Evolutionary conservation across 2,113 vertebrate species (phyloP).

Genomic region (Melierax canorus): DNA sequence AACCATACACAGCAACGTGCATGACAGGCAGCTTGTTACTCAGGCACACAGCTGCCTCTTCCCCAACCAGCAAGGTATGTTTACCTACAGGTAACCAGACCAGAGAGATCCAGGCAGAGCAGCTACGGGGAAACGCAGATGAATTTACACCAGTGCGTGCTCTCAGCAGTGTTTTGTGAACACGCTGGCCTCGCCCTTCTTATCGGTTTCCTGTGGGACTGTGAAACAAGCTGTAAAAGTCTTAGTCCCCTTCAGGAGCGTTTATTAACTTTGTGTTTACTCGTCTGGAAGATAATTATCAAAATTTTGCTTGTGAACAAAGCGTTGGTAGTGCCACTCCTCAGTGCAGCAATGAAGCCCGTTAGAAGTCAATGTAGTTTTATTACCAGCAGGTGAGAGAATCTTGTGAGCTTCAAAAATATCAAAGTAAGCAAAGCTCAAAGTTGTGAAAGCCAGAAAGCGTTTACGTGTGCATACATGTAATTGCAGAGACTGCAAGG

Average conservation of each 20-base stretch:
- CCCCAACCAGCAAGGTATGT: accelerated
- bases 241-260: neutral
- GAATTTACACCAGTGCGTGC: accelerated
- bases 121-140: accelerated
- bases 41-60: neutral
- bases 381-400: neutral
- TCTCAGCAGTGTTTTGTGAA: neutral
- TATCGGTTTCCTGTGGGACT: neutral
- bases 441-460: neutral
- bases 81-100: no score
- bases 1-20: accelerated
- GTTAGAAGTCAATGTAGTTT: neutral
- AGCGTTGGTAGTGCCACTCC: neutral
- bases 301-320: neutral
- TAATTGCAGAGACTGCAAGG: no score
- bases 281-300: neutral
- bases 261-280: neutral
- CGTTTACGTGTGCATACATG: accelerated
- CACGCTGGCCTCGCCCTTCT: no score
- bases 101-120: neutral
- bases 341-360: neutral
- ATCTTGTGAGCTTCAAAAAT: neutral
- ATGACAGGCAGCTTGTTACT: no score
- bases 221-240: neutral
- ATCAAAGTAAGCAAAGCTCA: neutral